phyloP scores from a whole-genome alignment of 2,797 vertebrate species.

The Columba guinea region DNA sequence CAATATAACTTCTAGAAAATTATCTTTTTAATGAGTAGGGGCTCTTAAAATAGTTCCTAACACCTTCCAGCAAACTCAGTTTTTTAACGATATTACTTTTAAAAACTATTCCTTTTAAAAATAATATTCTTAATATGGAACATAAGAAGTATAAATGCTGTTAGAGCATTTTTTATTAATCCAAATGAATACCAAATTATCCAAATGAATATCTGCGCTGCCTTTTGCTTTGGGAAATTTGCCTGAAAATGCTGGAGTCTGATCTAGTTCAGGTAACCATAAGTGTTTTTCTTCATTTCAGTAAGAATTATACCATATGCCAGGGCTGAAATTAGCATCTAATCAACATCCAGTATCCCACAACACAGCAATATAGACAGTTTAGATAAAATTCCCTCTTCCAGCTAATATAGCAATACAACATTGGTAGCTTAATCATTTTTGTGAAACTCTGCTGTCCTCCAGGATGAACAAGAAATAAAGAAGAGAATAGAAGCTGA shows the following conservation, averaged over 20 bases:
- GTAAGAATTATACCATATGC: neutral
- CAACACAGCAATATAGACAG: fast-evolving
- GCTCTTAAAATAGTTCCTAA: neutral
- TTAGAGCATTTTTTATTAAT: neutral
- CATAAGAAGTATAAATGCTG: fast-evolving
- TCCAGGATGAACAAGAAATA: neutral
- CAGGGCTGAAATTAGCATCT: neutral
- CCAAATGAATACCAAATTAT: neutral
- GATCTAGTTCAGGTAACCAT: neutral
- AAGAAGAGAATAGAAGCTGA: neutral
- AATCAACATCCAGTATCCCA: neutral
- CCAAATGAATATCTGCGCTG: neutral
- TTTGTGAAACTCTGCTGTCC: neutral
- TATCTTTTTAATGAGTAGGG: neutral
- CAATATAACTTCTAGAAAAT: neutral
- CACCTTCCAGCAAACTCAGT: neutral
- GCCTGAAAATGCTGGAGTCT: neutral
- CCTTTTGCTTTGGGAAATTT: neutral
- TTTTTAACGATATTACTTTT: neutral
- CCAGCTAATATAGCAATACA: neutral
- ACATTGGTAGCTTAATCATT: fast-evolving
- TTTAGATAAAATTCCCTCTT: neutral
- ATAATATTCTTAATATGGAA: neutral
- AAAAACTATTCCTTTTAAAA: neutral
- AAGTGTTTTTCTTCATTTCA: neutral